Evolutionary conservation across 2,888 invertebrate genomes (phyloP).

Genomic region (Tortrix viridana): DNA sequence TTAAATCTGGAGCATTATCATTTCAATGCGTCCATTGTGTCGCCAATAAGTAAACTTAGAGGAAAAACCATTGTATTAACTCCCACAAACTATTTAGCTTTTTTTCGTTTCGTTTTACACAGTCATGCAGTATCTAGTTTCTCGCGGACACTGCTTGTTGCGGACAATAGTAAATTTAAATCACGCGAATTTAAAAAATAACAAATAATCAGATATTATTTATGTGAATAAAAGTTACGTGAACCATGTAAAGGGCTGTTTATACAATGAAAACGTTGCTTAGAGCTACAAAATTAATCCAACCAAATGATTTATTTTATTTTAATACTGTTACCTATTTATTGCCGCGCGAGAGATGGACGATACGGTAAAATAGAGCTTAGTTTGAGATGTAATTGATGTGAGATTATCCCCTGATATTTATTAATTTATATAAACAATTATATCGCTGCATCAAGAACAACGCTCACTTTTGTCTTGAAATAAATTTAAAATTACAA

Average conservation of each 20-base stretch:
- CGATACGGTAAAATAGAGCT: slow-evolving; percentile 30
- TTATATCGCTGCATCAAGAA: too few species aligned
- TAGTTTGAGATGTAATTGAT: too few species aligned
- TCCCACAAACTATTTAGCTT: background rate
- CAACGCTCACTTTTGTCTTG: too few species aligned
- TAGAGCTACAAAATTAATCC: background rate
- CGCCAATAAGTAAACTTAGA: slow-evolving; percentile 42
- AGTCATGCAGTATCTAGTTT: slow-evolving; percentile 4
- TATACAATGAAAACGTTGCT: slow-evolving; percentile 8
- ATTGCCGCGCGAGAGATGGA: slow-evolving; percentile 11
- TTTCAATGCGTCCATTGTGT: slow-evolving; percentile 64
- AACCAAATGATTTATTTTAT: slow-evolving; percentile 28
- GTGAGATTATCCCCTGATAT: too few species aligned
- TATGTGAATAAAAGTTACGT: background rate
- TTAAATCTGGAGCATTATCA: slow-evolving; percentile 47
- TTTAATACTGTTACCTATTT: slow-evolving; percentile 12
- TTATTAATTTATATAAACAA: too few species aligned
- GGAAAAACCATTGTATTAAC: slow-evolving; percentile 25
- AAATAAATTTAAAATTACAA: too few species aligned
- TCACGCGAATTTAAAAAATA: too few species aligned
- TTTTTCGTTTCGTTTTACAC: background rate
- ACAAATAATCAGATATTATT: background rate
- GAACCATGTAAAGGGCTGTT: too few species aligned
- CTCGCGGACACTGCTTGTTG: background rate
- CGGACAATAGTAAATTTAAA: background rate